phyloP scores from a whole-genome alignment of 2,888 invertebrate species.

The Chalcosyrphus nemorum region DNA sequence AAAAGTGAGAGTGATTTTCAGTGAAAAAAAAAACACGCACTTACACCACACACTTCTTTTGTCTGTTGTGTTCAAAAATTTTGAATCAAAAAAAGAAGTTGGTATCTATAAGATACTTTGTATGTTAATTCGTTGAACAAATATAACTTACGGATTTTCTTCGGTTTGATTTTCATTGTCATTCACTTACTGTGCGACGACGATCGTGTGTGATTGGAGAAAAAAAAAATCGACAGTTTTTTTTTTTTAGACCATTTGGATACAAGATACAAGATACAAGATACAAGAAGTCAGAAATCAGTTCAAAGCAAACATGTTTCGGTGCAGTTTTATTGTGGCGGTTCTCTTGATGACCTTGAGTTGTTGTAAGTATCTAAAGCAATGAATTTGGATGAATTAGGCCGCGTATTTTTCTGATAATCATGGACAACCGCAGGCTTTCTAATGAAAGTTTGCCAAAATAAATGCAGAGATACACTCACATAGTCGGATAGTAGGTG shows the following conservation, averaged over 20 bases:
- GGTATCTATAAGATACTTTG: constrained; percentile 35
- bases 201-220: neutral
- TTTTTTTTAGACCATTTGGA: constrained; percentile 7
- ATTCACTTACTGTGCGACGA: constrained; percentile 12
- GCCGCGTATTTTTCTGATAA: neutral
- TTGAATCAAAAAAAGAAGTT: constrained; percentile 6
- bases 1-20: constrained; percentile 70
- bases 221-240: too few relatives aligned
- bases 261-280: constrained; percentile 19
- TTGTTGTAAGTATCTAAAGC: constrained; percentile 54
- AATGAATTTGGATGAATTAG: constrained; percentile 9
- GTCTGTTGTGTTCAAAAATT: constrained; percentile 2
- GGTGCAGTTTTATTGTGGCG: constrained; percentile 40
- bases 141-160: constrained; percentile 21
- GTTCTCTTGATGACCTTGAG: constrained; percentile 67
- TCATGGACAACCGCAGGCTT: neutral
- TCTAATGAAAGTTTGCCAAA: constrained; percentile 7
- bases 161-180: constrained; percentile 11
- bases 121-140: constrained; percentile 11
- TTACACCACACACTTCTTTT: constrained; percentile 23
- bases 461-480: too few relatives aligned
- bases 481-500: neutral
- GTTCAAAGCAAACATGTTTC: constrained; percentile 69
- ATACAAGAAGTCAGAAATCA: constrained; percentile 23
- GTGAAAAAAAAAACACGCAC: constrained; percentile 45